phyloP scores from a whole-genome alignment of 2,888 invertebrate genomes.

The Drosophila buzzatii region DNA sequence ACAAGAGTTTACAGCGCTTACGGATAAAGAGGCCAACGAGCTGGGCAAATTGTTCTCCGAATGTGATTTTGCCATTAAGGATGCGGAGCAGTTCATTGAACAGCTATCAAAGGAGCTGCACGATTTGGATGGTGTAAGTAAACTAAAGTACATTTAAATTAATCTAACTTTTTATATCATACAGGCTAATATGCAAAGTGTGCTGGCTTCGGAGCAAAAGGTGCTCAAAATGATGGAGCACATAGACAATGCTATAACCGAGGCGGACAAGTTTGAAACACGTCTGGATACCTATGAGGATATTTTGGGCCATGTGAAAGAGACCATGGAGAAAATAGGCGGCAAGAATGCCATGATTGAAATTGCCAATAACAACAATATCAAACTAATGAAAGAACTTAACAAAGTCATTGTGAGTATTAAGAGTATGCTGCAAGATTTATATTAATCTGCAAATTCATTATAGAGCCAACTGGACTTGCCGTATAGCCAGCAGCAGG shows the following conservation, averaged over 20 bases:
- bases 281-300: conserved; percentile 93
- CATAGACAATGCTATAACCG: conserved; percentile 91
- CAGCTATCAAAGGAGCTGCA: conserved; percentile 93
- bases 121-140: conserved; percentile 91
- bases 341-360: conserved; percentile 95
- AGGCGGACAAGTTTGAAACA: conserved; percentile 90
- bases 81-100: conserved; percentile 92
- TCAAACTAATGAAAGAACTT: conserved; percentile 91
- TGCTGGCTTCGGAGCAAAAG: conserved; percentile 94
- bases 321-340: conserved; percentile 95
- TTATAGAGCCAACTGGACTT: conserved; percentile 89
- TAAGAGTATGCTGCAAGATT: no score
- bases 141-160: not conserved
- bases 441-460: accelerated
- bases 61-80: conserved; percentile 94
- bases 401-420: conserved; percentile 90
- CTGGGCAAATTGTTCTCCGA: conserved; percentile 93
- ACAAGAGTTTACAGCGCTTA: conserved; percentile 92
- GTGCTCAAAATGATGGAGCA: conserved; percentile 92
- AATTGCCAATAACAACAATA: conserved; percentile 94
- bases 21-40: conserved; percentile 93
- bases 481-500: conserved; percentile 88
- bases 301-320: conserved; percentile 92
- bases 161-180: not conserved
- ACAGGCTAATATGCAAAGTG: conserved; percentile 94